Conservation (phyloP, 2,888 invertebrate genomes). For the Xanthorhoe spadicearia region DNA sequence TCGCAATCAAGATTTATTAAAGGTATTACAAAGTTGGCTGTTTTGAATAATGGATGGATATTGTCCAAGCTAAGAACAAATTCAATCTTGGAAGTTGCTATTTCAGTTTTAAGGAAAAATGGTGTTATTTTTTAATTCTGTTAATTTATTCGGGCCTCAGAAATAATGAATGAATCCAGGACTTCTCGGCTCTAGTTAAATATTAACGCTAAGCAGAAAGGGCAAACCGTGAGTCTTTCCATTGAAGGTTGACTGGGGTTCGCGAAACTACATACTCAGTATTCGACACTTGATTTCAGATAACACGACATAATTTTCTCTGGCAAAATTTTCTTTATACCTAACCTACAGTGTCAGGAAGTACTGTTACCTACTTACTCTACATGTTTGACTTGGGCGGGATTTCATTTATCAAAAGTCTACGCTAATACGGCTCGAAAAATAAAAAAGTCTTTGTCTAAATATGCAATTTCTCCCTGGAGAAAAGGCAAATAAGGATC, state of each 20-base stretch:
- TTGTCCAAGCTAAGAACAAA: neutral
- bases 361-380: too few species aligned
- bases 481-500: slow-evolving; percentile 23
- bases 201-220: slow-evolving; percentile 9
- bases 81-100: neutral
- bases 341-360: neutral
- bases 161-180: slow-evolving; percentile 11
- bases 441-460: slow-evolving; percentile 13
- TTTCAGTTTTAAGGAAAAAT: neutral
- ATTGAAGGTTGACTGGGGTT: slow-evolving; percentile 22
- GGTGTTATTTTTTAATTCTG: neutral
- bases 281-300: too few species aligned
- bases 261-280: slow-evolving; percentile 33
- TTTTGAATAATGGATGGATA: neutral
- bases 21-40: neutral
- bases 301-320: too few species aligned
- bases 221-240: slow-evolving; percentile 30
- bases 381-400: too few species aligned
- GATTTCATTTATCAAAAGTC: neutral
- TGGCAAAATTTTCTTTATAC: too few species aligned
- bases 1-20: neutral
- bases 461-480: slow-evolving; percentile 14
- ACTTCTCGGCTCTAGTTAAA: slow-evolving; percentile 9
- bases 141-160: neutral
- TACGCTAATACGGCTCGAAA: neutral